Base-by-base conservation (phyloP, 2,888 invertebrate genomes). In the Caenorhabditis sp. region DNA sequence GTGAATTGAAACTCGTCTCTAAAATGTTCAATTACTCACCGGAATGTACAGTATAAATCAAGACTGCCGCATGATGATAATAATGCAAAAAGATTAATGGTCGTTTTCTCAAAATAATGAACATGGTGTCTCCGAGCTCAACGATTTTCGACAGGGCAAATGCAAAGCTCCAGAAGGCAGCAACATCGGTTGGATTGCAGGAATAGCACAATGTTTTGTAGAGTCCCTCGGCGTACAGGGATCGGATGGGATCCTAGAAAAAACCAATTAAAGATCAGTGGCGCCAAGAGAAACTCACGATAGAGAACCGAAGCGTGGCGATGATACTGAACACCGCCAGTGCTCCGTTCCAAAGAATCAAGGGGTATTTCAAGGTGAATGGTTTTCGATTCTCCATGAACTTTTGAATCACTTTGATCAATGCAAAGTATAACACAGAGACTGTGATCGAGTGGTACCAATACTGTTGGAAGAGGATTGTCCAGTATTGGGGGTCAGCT, bases 391-490 rank as follows among this genome's bases (percentile, higher is more conserved):
- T 88, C 54, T 90, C 88, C 93, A 94, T 93, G 75, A 91, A 91
- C 41, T 89, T 85, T 81, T 93, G 92, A 31, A 90, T 86, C 0
- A 74, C 86, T 85, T 88, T 86, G 58, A 87, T 86, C 26, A 85
- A 69, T 28, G 75, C 56, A 44, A 90, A 86, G 56, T 91, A 91
- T 22, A 87, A 94, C 88, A 96, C 96, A 86, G 96, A 95, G 92
- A 92, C 85, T 26, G 88, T 89, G 41, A 92, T 79, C 24, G 92
- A 90, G 54, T 90, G 90, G 69, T 89, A 86, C 98, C 98, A 98
- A 93, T 98, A 85, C 66, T 86, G 72, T 79, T 92, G 92, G 76
- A 92, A 91, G 24, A 90, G 73, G 12, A 75, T 58, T 7, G 92
- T 92, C 85, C 90, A 85, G 38, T 82, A 86, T 54, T 86, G 66